Evolutionary conservation across 2,113 vertebrate species (phyloP).

Genomic region (Oncorhynchus mykiss): DNA sequence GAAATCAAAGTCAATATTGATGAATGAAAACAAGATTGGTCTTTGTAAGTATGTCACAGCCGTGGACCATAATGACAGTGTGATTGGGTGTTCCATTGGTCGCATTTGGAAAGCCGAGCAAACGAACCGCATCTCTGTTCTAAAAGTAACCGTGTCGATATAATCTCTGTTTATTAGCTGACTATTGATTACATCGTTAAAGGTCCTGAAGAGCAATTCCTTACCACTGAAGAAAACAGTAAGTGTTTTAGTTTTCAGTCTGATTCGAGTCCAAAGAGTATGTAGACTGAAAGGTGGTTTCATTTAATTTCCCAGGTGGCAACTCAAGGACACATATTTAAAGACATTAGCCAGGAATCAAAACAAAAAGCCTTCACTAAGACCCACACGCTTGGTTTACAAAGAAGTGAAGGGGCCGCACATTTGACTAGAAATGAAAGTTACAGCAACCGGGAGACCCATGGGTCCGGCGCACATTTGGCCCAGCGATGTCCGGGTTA

Average conservation of each 20-base stretch:
- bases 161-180: conserved; percentile 57
- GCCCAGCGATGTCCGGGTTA: too few species aligned
- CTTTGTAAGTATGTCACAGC: background rate
- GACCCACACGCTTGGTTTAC: too few species aligned
- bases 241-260: background rate
- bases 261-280: too few species aligned
- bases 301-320: too few species aligned
- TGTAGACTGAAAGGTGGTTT: background rate
- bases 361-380: too few species aligned
- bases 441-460: too few species aligned
- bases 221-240: background rate
- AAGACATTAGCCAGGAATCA: too few species aligned
- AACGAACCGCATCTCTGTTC: conserved; percentile 55
- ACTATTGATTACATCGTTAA: conserved; percentile 64
- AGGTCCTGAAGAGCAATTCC: conserved; percentile 80
- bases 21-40: background rate
- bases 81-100: background rate
- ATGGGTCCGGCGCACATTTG: too few species aligned
- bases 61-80: background rate
- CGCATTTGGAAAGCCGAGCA: conserved; percentile 1
- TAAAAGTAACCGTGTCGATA: conserved; percentile 63
- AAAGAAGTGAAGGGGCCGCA: too few species aligned
- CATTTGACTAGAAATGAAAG: too few species aligned
- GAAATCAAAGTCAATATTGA: conserved; percentile 55
- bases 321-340: too few species aligned